A percentile compares a stretch with the other conserved stretches of the same genome.
These are phyloP conservation scores for Notarius quadriscutis DNA, from an alignment of 2,113 vertebrate species.

Conservation along the genomic window DNA sequence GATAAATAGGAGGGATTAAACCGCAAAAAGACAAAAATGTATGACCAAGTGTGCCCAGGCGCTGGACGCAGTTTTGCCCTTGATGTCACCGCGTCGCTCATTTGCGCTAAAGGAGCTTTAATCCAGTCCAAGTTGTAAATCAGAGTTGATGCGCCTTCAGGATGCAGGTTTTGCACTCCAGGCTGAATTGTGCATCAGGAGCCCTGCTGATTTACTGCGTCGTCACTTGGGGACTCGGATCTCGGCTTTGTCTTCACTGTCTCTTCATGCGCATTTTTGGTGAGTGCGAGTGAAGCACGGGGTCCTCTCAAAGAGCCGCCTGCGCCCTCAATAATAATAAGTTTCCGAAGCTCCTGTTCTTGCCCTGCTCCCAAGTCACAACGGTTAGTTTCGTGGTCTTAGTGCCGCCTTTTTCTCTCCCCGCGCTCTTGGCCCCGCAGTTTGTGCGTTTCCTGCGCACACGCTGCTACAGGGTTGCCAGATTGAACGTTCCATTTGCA, in stretches of 20 bases:
- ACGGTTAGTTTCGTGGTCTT: constrained; percentile 35
- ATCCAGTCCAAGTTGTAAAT: constrained; percentile 14
- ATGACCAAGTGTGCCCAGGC: not conserved
- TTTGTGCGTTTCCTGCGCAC: constrained; percentile 1
- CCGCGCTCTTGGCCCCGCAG: not conserved
- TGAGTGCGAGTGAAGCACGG: no score
- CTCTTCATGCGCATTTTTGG: not conserved
- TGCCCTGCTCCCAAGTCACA: not conserved
- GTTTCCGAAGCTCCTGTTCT: constrained; percentile 31
- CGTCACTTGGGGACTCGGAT: constrained; percentile 34
- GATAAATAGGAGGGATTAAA: not conserved
- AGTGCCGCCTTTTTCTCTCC: constrained; percentile 18
- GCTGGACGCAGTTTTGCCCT: not conserved
- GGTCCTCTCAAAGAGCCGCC: not conserved
- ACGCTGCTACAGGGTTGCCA: constrained; percentile 1
- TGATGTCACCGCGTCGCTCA: not conserved
- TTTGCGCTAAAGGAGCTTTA: not conserved
- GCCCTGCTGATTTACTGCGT: not conserved
- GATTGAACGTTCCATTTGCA: not conserved
- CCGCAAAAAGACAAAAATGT: not conserved
- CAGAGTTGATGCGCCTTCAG: constrained; percentile 3
- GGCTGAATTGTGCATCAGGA: not conserved
- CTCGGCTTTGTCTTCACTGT: constrained; percentile 11
- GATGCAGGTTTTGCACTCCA: not conserved
- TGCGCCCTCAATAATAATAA: constrained; percentile 23